Conservation (phyloP, 37 sponge, comb jelly and placozoan genomes). For the Mnemiopsis leidyi region DNA sequence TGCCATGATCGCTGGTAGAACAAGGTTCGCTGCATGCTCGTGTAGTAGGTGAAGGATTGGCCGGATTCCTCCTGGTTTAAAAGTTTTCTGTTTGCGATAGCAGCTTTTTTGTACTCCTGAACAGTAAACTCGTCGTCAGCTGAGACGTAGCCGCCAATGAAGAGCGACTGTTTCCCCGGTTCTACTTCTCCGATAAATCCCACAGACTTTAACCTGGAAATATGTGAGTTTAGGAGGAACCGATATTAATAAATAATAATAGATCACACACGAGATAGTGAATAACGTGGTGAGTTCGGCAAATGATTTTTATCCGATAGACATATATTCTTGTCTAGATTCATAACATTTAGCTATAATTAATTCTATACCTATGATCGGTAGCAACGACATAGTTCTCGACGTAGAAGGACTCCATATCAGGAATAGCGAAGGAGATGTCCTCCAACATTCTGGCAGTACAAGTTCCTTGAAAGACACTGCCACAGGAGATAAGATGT, state of each 20-base stretch:
- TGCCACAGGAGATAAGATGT: slow-evolving; percentile 14
- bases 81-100: not conserved
- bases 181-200: slow-evolving; percentile 20
- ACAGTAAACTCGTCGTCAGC: slow-evolving; percentile 7
- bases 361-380: not conserved
- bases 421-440: not conserved
- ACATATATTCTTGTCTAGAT: too few relatives aligned
- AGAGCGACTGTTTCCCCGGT: not conserved
- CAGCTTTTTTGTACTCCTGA: not conserved
- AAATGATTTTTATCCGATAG: too few relatives aligned
- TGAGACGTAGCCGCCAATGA: slow-evolving; percentile 36
- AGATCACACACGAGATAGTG: too few relatives aligned
- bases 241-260: too few relatives aligned
- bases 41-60: not conserved
- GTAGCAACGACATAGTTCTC: slow-evolving; percentile 7
- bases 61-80: not conserved
- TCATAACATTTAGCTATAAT: not conserved
- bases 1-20: slow-evolving; percentile 45
- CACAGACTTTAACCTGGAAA: not conserved
- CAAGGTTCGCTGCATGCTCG: not conserved
- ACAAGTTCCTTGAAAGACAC: slow-evolving; percentile 41
- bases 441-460: not conserved
- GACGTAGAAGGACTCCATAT: not conserved
- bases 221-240: too few relatives aligned
- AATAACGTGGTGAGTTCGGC: too few relatives aligned